Evolutionary conservation across 2,888 invertebrate genomes (phyloP).

Genomic region (Drosophila ustulata): DNA sequence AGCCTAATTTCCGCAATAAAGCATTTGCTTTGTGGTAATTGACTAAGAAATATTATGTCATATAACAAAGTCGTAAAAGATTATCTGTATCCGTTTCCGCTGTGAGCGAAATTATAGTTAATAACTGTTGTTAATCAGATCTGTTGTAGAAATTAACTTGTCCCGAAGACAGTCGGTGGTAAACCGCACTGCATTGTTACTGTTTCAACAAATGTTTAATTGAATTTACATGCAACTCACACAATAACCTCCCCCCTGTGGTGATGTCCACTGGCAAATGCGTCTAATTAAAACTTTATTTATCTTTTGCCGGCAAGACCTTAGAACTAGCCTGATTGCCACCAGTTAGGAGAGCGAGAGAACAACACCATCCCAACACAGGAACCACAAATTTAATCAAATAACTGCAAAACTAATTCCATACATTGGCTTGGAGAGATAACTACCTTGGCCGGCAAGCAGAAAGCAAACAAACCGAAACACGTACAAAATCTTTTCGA

Average conservation of each 20-base stretch:
- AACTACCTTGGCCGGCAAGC: slow-evolving; percentile 35
- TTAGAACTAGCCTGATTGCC: slow-evolving; percentile 41
- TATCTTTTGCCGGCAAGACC: slow-evolving; percentile 30
- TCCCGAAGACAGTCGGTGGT: slow-evolving; percentile 7
- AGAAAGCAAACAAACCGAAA: slow-evolving; percentile 20
- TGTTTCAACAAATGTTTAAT: slow-evolving; percentile 31
- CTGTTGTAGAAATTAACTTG: slow-evolving; percentile 3
- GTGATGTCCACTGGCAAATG: slow-evolving; percentile 35
- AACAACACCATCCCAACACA: slow-evolving; percentile 27
- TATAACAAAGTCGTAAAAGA: slow-evolving; percentile 6
- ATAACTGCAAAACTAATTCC: slow-evolving; percentile 52
- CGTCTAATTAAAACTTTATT: slow-evolving; percentile 73
- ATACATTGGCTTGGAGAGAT: slow-evolving; percentile 29
- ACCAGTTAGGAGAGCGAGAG: slow-evolving; percentile 1
- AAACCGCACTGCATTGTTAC: slow-evolving; percentile 18
- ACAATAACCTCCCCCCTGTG: slow-evolving; percentile 14
- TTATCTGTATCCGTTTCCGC: slow-evolving; percentile 40
- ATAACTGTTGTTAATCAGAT: slow-evolving; percentile 30
- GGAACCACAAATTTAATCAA: slow-evolving; percentile 71
- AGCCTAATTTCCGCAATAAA: slow-evolving; percentile 2
- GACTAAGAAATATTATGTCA: slow-evolving; percentile 2
- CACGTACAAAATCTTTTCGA: slow-evolving; percentile 48
- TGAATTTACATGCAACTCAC: slow-evolving; percentile 53
- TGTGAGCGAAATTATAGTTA: slow-evolving; percentile 4
- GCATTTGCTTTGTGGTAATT: background rate